A percentile compares a stretch with the other conserved stretches of the same genome.
phyloP scores from a whole-genome alignment of 2,888 invertebrate genomes.

The Caenorhabditis parvicauda region DNA sequence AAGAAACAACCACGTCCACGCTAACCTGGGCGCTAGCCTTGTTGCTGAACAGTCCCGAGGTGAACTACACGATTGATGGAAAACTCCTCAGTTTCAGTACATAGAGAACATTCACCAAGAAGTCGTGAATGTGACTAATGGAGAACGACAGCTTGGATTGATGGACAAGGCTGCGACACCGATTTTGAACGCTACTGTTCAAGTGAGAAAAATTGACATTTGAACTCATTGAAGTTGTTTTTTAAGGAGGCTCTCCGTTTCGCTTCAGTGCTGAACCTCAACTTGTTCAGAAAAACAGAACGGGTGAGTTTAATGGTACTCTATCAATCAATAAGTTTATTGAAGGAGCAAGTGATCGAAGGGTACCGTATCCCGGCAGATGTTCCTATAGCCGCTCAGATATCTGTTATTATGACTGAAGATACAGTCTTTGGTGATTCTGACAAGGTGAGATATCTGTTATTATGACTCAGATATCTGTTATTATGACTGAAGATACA shows the following conservation, averaged over 20 bases:
- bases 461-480: not conserved
- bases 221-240: not conserved
- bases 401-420: constrained; percentile 17
- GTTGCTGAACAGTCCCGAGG: constrained; percentile 14
- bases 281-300: constrained; percentile 11
- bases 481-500: too few species aligned
- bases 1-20: constrained; percentile 37
- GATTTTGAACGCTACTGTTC: constrained; percentile 14
- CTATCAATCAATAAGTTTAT: too few species aligned
- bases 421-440: not conserved
- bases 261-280: constrained; percentile 23
- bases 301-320: too few species aligned
- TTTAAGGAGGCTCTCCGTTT: constrained; percentile 33
- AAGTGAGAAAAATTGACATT: constrained; percentile 6
- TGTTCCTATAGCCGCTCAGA: constrained; percentile 9
- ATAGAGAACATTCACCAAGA: constrained; percentile 11
- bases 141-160: constrained; percentile 6
- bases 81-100: too few species aligned
- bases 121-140: constrained; percentile 12
- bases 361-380: constrained; percentile 12
- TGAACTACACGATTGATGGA: too few species aligned
- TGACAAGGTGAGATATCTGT: constrained; percentile 7
- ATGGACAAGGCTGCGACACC: constrained; percentile 12
- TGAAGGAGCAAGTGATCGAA: constrained; percentile 13
- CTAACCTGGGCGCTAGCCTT: constrained; percentile 25